Evolutionary conservation across 1,140 invertebrate genomes (phyloP).

Genomic region (Maconellicoccus hirsutus): DNA sequence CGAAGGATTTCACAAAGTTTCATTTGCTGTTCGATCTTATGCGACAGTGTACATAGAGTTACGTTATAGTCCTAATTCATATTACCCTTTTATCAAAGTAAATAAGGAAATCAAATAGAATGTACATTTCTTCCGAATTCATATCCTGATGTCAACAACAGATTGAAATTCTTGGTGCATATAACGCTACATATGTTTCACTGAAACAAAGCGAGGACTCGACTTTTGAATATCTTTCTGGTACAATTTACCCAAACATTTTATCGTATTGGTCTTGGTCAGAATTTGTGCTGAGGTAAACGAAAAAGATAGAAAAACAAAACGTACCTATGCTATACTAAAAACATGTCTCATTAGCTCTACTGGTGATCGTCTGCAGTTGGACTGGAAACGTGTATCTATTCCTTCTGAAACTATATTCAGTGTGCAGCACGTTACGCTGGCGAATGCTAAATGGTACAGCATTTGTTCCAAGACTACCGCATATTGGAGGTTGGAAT

Average conservation of each 20-base stretch:
- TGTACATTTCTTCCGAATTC: no score
- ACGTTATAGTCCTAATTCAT: not conserved
- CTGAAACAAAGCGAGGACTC: not conserved
- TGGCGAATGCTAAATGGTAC: slow-evolving; percentile 20
- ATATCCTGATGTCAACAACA: not conserved
- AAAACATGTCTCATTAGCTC: not conserved
- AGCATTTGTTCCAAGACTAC: slow-evolving; percentile 23
- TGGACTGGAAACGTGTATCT: not conserved
- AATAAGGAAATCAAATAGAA: no score
- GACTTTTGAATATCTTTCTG: not conserved
- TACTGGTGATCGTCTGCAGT: not conserved
- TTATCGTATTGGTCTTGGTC: not conserved
- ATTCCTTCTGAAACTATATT: not conserved
- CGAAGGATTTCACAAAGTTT: not conserved
- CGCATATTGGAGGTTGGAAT: slow-evolving; percentile 22
- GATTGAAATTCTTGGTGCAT: slow-evolving; percentile 7
- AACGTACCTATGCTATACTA: no score
- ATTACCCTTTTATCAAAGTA: slow-evolving; percentile 24
- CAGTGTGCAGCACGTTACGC: not conserved
- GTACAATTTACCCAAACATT: not conserved
- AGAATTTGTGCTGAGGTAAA: not conserved
- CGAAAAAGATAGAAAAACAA: no score
- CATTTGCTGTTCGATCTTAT: slow-evolving; percentile 20
- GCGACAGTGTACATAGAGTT: slow-evolving; percentile 15
- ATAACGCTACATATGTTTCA: not conserved